Evolutionary conservation across 2,113 vertebrate species (phyloP), one percentile per base, ranked within the genome.

Genomic region (Ceratotherium simum): DNA sequence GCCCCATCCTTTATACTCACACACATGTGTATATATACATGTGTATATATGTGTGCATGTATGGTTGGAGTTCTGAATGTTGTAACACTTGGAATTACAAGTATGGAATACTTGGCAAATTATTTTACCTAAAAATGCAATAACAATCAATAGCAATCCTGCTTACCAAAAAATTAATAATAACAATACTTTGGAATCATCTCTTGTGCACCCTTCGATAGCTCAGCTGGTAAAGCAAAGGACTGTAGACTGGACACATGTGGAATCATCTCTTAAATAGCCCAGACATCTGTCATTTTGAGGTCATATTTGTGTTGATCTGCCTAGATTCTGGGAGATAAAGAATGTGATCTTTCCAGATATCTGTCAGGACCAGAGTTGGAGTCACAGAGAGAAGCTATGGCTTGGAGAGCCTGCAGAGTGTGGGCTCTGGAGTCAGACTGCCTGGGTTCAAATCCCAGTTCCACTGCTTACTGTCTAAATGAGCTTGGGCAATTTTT

Each of bases 201-300:
- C 76, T 78, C 36, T 81, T 78, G 6, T 0, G 80, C 72, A 4
- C 70, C 98, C 98, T 99, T 99, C 98, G 98, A 99, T 99, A 99
- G 99, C 72, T 98, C 99, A 99, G 99, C 98, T 98, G 99, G 99
- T 99, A 99, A 99, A 99, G 99, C 98, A 98, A 99, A 99, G 99
- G 99, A 99, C 99, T 99, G 99, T 99, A 99, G 98, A 75, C 0
- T 13, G 21, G 1, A 8, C 11, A 3, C 2, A 1, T 14, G 5
- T 10, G 6, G 96, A 10, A 54, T 54, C 2, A 80, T 56, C 76
- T 78, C 42, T 81, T 78, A 92, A 96, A 75, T 73, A 91, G 76
- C 46, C 42, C 48, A 95, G 27, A 54, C 8, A 85, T 64, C 60
- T 82, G 56, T 27, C 54, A 95, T 80, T 85, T 92, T 76, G 67